These are phyloP conservation scores for Diploscapter pachys DNA, from an alignment of 1,140 invertebrate genomes.

Conservation along the genomic window DNA sequence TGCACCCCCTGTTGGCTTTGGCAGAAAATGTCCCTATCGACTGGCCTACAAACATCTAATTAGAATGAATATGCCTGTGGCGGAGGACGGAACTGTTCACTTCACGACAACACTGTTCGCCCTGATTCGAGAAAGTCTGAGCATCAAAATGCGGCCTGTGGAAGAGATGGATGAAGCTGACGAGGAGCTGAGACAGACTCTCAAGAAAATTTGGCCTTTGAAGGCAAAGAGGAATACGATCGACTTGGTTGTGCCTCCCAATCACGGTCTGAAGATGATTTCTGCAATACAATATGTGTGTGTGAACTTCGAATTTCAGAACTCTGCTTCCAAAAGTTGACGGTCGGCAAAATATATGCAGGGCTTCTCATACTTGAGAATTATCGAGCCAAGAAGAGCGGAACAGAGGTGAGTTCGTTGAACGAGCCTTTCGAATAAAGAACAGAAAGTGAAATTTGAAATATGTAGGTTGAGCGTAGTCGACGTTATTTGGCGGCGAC, in stretches of 20 bases:
- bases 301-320: constrained; percentile 16
- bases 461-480: no score
- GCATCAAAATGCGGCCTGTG: constrained; percentile 94
- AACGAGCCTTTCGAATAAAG: no score
- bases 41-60: constrained; percentile 77
- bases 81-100: constrained; percentile 89
- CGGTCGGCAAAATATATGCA: constrained; percentile 97
- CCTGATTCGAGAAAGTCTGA: constrained; percentile 93
- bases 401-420: constrained; percentile 50
- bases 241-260: constrained; percentile 86
- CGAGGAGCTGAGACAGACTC: constrained; percentile 88
- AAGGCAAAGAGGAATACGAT: constrained; percentile 91
- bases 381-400: constrained; percentile 75
- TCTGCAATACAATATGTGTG: neutral
- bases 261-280: constrained; percentile 66
- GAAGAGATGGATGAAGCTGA: constrained; percentile 99
- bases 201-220: constrained; percentile 93
- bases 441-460: no score
- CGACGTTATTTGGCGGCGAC: no score
- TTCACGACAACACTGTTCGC: constrained; percentile 98
- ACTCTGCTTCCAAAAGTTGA: constrained; percentile 69
- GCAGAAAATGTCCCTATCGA: constrained; percentile 97
- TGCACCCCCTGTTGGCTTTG: constrained; percentile 98
- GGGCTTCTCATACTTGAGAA: constrained; percentile 93
- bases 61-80: constrained; percentile 98